Conservation (phyloP, 2,888 invertebrate genomes). For the Drosophila pseudotakahashii region DNA sequence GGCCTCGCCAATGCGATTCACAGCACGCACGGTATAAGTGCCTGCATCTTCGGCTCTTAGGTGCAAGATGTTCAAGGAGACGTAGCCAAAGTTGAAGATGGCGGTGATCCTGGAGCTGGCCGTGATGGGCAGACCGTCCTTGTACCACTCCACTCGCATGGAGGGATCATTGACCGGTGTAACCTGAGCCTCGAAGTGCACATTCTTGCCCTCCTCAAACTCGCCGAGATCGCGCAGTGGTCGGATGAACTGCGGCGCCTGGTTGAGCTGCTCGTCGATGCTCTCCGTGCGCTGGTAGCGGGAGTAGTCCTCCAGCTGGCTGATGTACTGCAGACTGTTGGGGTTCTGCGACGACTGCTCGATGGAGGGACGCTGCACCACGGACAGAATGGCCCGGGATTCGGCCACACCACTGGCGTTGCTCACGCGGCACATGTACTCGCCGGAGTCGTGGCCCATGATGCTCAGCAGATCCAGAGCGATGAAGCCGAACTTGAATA, state of each 20-base stretch:
- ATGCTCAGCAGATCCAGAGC: slow-evolving; percentile 95
- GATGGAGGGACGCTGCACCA: slow-evolving; percentile 92
- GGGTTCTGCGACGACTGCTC: slow-evolving; percentile 96
- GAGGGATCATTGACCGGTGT: slow-evolving; percentile 96
- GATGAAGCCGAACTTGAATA: slow-evolving; percentile 99
- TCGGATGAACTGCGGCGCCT: slow-evolving; percentile 94
- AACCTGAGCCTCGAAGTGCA: slow-evolving; percentile 96
- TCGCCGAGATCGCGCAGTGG: slow-evolving; percentile 94
- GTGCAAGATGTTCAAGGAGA: slow-evolving; percentile 99
- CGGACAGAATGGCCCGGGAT: slow-evolving; percentile 92
- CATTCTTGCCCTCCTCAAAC: slow-evolving; percentile 94
- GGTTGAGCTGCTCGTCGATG: slow-evolving; percentile 91
- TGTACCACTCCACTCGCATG: slow-evolving; percentile 98
- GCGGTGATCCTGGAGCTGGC: slow-evolving; percentile 98
- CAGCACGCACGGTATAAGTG: slow-evolving; percentile 95
- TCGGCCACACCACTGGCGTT: slow-evolving; percentile 94
- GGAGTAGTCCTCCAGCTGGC: slow-evolving; percentile 95
- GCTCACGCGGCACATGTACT: slow-evolving; percentile 94
- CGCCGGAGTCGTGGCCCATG: slow-evolving; percentile 93
- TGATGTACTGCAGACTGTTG: slow-evolving; percentile 95
- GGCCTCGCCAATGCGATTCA: slow-evolving; percentile 95
- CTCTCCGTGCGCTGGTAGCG: slow-evolving; percentile 94
- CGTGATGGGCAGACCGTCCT: slow-evolving; percentile 96
- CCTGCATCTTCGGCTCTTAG: slow-evolving; percentile 99
- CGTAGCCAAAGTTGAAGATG: slow-evolving; percentile 99